Evolutionary conservation across 2,797 vertebrate species (phyloP).

Genomic region (Varecia variegata): DNA sequence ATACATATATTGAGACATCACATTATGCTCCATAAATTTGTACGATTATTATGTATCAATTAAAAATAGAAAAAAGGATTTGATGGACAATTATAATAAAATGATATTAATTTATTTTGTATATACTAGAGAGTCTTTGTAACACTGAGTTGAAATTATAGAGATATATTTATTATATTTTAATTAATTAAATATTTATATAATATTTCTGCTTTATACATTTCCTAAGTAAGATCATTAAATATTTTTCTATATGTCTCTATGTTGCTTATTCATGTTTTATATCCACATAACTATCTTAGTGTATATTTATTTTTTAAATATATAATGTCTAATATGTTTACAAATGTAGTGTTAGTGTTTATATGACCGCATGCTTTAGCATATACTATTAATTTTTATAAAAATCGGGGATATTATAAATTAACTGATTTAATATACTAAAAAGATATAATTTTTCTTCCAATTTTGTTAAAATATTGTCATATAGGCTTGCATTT

Average conservation of each 20-base stretch:
- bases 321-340: background rate
- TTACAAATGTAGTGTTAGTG: background rate
- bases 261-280: background rate
- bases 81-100: background rate
- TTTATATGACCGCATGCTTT: background rate
- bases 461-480: background rate
- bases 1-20: background rate
- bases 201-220: background rate
- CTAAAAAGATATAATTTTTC: background rate
- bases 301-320: background rate
- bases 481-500: background rate
- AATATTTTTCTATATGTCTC: background rate
- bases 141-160: background rate
- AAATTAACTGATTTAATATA: background rate
- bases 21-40: background rate
- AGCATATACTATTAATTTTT: background rate
- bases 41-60: background rate
- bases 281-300: background rate
- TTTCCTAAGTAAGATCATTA: background rate
- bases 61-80: background rate
- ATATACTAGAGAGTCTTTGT: background rate
- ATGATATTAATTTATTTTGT: background rate
- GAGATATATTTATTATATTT: background rate
- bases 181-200: background rate
- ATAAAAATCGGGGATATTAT: background rate